Evolutionary conservation across 2,888 invertebrate species (phyloP), one percentile per base, ranked within the genome.

Genomic region (Melanchra persicariae): DNA sequence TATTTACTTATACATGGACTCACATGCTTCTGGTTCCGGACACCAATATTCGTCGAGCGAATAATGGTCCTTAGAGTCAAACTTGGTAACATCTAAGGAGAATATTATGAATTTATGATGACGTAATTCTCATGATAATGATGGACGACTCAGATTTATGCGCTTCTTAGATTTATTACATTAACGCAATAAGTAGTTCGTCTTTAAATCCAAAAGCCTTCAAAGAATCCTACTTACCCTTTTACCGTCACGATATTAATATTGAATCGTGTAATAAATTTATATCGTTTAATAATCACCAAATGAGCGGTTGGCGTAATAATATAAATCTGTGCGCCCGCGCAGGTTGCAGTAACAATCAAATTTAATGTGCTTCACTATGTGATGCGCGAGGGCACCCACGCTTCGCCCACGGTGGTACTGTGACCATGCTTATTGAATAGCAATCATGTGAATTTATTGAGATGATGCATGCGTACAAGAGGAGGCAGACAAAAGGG

Each of bases 321-420:
- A 86, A 86, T 88, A 90, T 92, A 90, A 91, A 91, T 90, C 87
- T 87, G 81, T 85, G 83, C 73, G 77, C 80, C 71, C 70, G 87
- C 89, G 87, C 90, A 89, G 87, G 90, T 91, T 92, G 91, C 88
- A 87, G 89, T 83, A 90, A 91, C 91, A 91, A 93, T 92, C 93
- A 91, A 93, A 92, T 92, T 93, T 92, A 91, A 94, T 93, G 92
- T 90, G 89, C 92, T 89, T 91, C 91, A 90, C 89, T 89, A 86
- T 89, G 90, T 90, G 92, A 92, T 92, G 92, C 85, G 88, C 88
- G 82, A 82, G 87, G 84, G 92, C 92, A 91, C 94, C 94, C 92
- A 93, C 93, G 92, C 91, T 91, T 87, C 92, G 91, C 93, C 93
- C 92, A 93, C 93, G 87, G 87, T 87, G 71, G 55, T 81, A 85